Evolutionary conservation across 2,113 vertebrate genomes (phyloP), one percentile per base, ranked within the genome.

Genomic region (Holacanthus passer): DNA sequence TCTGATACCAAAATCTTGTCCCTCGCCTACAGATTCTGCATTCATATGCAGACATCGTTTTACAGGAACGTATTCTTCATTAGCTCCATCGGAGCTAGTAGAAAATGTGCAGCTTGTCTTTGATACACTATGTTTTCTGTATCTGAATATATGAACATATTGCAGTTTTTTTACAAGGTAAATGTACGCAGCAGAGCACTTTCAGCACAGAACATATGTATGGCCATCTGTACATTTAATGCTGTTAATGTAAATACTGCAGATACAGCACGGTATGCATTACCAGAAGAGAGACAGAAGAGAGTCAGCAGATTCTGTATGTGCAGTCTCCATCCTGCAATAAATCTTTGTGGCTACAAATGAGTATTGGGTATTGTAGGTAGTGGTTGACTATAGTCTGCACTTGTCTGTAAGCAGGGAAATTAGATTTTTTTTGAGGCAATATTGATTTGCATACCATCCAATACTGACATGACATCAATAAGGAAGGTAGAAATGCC

Each of bases 181-280:
- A 74, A 62, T 76, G 17, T 56, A 31, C n/a, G 71, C 77, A 79
- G 67, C 53, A 64, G 63, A 59, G 19, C 48, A 56, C 52, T 72
- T 69, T 65, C 31, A 84, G 37, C 20, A 48, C 63, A 63, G 31
- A 78, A 27, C 88, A 86, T 84, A 91, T 90, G 81, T 12, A 79
- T 7, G 31, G 24, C 86, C 92, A 92, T 91, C 89, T 93, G 89
- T 69, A 29, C 70, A 39, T 72, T 55, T 12, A 79, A 48, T 75
- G 37, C 32, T 73, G 41, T 47, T 52, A 17, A 55, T 78, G 59
- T 62, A 85, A 87, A 90, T 59, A 82, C 35, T 37, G 68, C 45
- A 47, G 22, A 48, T 32, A n/a, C 19, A 52, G 53, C 9, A 3
- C 4, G 24, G 29, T 24, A 32, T 45, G 27, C 56, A 6, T 12